Percentiles rank a stretch among this genome's conserved stretches.
Evolutionary conservation across 2,888 invertebrate genomes (phyloP).

Genomic region (Phengaris alcon): DNA sequence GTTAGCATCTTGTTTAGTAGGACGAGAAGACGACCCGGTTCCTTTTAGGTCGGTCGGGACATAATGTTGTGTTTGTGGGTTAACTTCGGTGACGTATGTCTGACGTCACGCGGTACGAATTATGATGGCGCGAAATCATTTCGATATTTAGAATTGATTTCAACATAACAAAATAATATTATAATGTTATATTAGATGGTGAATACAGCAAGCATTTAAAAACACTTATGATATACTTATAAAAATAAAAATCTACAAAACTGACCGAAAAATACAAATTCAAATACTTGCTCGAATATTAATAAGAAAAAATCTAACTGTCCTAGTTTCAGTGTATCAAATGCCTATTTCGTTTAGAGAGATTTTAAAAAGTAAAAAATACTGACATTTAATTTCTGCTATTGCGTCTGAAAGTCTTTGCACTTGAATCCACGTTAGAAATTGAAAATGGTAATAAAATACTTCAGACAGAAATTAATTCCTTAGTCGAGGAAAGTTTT

Average conservation of each 20-base stretch:
- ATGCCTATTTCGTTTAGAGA: background rate
- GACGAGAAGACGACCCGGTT: constrained; percentile 44
- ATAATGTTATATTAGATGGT: too few species aligned
- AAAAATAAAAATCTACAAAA: background rate
- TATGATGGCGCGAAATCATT: background rate
- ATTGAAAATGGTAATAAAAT: constrained; percentile 9
- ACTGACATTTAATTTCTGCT: background rate
- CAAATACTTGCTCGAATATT: background rate
- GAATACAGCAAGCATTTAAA: too few species aligned
- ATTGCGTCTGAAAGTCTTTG: background rate
- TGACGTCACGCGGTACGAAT: constrained; percentile 16
- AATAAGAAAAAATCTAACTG: background rate
- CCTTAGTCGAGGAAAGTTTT: background rate
- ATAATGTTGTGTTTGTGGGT: constrained; percentile 48
- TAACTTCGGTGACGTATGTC: constrained; percentile 29
- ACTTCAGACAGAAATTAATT: background rate
- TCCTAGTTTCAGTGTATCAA: background rate
- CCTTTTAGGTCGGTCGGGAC: constrained; percentile 49
- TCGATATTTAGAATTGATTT: background rate
- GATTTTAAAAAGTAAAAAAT: background rate
- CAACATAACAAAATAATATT: background rate
- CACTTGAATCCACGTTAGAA: background rate
- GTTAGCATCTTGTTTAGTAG: constrained; percentile 49
- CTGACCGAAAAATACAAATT: background rate
- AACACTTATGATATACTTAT: too few species aligned